Base-by-base conservation (phyloP, 23 tunicate species). In the Trididemnum miniatum region DNA sequence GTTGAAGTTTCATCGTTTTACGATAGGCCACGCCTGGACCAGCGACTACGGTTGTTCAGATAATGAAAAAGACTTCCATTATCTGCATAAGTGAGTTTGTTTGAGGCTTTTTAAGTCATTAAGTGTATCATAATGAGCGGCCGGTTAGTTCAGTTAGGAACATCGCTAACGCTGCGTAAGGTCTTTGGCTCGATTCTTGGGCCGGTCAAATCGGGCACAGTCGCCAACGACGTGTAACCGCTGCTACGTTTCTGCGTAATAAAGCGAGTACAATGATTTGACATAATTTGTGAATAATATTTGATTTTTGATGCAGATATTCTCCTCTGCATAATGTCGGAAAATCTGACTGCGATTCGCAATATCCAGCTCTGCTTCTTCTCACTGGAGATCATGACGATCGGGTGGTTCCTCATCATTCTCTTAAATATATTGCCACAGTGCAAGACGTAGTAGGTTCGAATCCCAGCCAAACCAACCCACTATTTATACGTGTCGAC, bases 1-100 rank as follows among this genome's bases (percentile, higher is more conserved):
- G 95, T 83, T 96, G 49, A 91, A 92, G 65, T 96, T 96, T 73
- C 99, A 96, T 66, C 84, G 89, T 34, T 96, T 85, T 88, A 96
- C 99, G 20, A 96, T 96, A 44, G 99, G 99, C 12, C 99, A 95
- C 74, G 99, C 99, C 2, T 95, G 99, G 99, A 83, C 86, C 31
- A 86, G 97, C 12, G 99, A 95, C 52, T 95, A 65, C 67, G 99
- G 99, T 38, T 82, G 92, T 52, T 91, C 99, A 15, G 99, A 90
- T 28, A 77, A 86, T 26, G 52, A 89, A 39, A 65, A 85, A 77
- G 86, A 94, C n/a, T 95, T 87, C 51, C 51, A 90, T 26, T 83
- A 65, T 44, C 66, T 95, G 31, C 27, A 37, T 39, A 90, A 87
- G 98, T 90, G 50, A 74, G 86, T 72, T 24, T 44, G n/a, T n/a